phyloP scores from a whole-genome alignment of 2,888 invertebrate species.

The Trissolcus brochymenae region DNA sequence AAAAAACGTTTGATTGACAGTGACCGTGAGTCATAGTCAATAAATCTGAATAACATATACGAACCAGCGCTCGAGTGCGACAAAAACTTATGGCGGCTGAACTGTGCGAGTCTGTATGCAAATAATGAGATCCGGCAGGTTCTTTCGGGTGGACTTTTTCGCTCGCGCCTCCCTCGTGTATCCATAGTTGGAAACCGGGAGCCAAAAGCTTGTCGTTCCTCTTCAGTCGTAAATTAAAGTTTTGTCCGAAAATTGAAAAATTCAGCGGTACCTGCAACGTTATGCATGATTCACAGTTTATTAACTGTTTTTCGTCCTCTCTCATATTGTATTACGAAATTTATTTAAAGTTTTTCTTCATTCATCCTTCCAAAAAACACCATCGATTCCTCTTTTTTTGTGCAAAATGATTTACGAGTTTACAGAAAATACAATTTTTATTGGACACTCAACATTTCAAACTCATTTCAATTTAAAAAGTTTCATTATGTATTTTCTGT shows the following conservation, averaged over 20 bases:
- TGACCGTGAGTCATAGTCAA: conserved; percentile 1
- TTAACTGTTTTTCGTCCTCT: too few species aligned
- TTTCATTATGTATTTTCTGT: not conserved
- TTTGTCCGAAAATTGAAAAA: conserved; percentile 68
- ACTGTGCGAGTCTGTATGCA: conserved; percentile 79
- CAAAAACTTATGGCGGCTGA: conserved; percentile 85
- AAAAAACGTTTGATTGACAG: conserved; percentile 6
- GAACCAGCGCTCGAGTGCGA: conserved; percentile 81
- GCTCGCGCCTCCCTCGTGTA: conserved; percentile 75
- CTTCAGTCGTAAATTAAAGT: conserved; percentile 80
- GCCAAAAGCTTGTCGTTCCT: conserved; percentile 81
- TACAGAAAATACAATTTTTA: too few species aligned
- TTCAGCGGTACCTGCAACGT: conserved; percentile 66
- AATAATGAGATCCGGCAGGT: conserved; percentile 80
- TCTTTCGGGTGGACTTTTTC: conserved; percentile 64
- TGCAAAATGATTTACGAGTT: not conserved
- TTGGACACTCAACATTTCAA: too few species aligned
- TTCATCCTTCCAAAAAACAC: not conserved
- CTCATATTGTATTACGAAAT: not conserved
- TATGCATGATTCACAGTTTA: conserved; percentile 5
- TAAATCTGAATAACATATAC: conserved; percentile 62
- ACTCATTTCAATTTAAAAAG: not conserved
- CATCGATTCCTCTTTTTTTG: not conserved
- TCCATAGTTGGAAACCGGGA: conserved; percentile 81
- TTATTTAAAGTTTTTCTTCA: too few species aligned